Conservation (phyloP, 2,113 vertebrate genomes). For the Asarcornis scutulata region DNA sequence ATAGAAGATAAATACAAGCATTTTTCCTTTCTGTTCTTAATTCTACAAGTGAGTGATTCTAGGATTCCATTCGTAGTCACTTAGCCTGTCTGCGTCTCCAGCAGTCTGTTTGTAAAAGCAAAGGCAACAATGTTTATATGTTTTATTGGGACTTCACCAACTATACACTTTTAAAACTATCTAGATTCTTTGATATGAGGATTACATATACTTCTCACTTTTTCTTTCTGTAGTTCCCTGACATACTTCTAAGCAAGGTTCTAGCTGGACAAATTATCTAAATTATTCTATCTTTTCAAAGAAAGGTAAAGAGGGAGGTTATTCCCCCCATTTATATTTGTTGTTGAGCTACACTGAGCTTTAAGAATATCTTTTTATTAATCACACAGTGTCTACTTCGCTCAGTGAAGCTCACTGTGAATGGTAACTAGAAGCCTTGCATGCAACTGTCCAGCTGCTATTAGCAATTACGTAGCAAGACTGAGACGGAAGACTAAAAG, state of each 20-base stretch:
- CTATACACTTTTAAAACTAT: neutral
- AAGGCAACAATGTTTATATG: neutral
- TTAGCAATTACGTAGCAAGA: neutral
- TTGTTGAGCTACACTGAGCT: neutral
- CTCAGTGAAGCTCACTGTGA: slow-evolving; percentile 13
- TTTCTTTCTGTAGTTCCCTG: neutral
- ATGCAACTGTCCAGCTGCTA: slow-evolving; percentile 15
- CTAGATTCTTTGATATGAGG: neutral
- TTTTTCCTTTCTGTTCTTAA: slow-evolving; percentile 21
- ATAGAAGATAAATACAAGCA: neutral
- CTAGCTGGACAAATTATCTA: neutral
- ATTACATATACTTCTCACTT: neutral
- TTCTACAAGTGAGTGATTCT: slow-evolving; percentile 19
- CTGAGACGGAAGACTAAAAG: neutral
- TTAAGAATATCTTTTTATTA: slow-evolving; percentile 38
- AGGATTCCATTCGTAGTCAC: neutral
- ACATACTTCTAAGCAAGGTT: neutral
- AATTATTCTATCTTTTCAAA: neutral
- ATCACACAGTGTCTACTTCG: neutral
- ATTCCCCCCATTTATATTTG: neutral
- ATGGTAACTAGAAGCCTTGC: slow-evolving; percentile 19
- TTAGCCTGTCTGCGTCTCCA: neutral
- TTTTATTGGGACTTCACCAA: neutral
- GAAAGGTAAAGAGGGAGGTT: neutral
- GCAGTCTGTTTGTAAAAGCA: neutral